A percentile compares a stretch with the other conserved stretches of the same genome.
phyloP scores from a whole-genome alignment of 2,888 invertebrate genomes.

The Amphipyra tragopoginis region DNA sequence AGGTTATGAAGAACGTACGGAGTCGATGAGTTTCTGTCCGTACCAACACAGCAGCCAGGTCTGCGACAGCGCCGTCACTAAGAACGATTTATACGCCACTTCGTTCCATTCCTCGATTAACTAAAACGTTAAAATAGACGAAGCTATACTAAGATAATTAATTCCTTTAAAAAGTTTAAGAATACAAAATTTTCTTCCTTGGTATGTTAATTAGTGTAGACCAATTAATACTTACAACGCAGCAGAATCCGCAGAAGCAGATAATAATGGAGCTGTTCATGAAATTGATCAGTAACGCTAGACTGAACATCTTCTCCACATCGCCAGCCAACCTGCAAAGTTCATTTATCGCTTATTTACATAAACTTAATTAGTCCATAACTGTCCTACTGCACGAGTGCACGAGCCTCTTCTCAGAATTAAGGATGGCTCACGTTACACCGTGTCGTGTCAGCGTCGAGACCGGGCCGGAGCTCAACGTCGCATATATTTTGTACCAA shows the following conservation, averaged over 20 bases:
- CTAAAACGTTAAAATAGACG: constrained; percentile 38
- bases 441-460: no score
- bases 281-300: constrained; percentile 76
- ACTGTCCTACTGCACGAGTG: no score
- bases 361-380: no score
- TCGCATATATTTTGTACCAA: no score
- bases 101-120: constrained; percentile 71
- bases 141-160: no score
- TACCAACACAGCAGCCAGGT: constrained; percentile 70
- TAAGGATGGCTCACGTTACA: no score
- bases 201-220: no score
- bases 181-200: no score
- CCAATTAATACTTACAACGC: constrained; percentile 58
- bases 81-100: constrained; percentile 66
- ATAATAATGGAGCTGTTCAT: constrained; percentile 78
- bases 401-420: no score
- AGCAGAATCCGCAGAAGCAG: constrained; percentile 72
- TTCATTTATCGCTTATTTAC: no score
- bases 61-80: constrained; percentile 64
- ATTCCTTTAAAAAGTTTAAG: no score
- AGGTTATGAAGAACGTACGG: constrained; percentile 57
- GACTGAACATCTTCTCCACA: constrained; percentile 71
- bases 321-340: constrained; percentile 65
- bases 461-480: no score
- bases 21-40: constrained; percentile 67